These are phyloP conservation scores for Lithobates sylvaticus DNA, from an alignment of 2,797 vertebrate genomes.

Conservation along the genomic window DNA sequence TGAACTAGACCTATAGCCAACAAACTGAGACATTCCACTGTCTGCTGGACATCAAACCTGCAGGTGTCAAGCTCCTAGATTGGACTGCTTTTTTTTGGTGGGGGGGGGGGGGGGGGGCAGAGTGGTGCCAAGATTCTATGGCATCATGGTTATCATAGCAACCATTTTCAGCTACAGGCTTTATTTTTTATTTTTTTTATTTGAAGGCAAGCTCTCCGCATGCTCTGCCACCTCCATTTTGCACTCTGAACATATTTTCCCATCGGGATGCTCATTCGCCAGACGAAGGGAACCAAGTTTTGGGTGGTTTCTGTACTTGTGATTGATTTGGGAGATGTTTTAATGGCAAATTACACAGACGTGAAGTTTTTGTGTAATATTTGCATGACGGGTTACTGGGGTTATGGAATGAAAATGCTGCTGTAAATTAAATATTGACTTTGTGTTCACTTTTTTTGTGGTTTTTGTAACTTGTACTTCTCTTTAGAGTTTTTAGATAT, in stretches of 20 bases:
- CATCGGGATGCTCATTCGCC: background rate
- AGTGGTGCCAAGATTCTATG: background rate
- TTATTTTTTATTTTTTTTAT: background rate
- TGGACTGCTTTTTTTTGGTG: background rate
- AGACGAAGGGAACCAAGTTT: background rate
- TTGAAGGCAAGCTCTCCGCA: background rate
- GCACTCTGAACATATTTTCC: background rate
- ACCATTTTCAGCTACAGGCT: background rate
- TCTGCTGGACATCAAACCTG: background rate
- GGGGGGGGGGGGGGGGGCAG: too few relatives aligned
- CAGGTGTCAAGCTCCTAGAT: background rate
- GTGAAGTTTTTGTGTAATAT: slow-evolving; percentile 1
- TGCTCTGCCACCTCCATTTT: slow-evolving; percentile 6
- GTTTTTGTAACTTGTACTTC: background rate
- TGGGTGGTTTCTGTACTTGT: background rate
- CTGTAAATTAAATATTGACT: slow-evolving; percentile 37
- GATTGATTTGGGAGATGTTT: background rate
- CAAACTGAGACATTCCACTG: background rate
- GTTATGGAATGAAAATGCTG: background rate
- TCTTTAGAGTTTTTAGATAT: background rate
- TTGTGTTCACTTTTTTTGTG: background rate
- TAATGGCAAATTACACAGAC: slow-evolving; percentile 3
- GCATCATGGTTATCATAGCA: background rate
- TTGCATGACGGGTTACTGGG: slow-evolving; percentile 28
- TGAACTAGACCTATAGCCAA: slow-evolving; percentile 45